Conservation (phyloP, 2,888 invertebrate species). For the Trachelus troglodyta region DNA sequence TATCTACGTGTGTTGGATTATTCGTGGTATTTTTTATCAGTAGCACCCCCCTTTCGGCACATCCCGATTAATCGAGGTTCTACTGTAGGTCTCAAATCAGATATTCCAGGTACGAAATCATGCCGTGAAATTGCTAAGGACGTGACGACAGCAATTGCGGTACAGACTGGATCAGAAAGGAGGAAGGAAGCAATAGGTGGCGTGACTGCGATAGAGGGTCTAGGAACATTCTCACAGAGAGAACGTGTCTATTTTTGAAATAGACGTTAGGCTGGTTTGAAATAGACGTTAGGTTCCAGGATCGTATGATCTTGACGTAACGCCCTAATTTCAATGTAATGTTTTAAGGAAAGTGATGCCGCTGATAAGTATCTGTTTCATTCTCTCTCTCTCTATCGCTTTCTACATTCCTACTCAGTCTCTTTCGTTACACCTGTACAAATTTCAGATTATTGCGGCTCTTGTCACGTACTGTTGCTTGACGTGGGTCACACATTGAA, state of each 20-base stretch:
- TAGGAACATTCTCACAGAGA: neutral
- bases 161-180: neutral
- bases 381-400: neutral
- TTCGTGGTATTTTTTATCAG: too few relatives aligned
- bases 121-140: neutral
- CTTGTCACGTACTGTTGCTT: neutral
- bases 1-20: too few relatives aligned
- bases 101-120: neutral
- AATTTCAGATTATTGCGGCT: neutral
- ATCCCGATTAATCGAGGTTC: too few relatives aligned
- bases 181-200: neutral
- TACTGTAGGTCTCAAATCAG: neutral
- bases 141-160: constrained; percentile 9
- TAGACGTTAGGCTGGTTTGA: neutral
- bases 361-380: neutral
- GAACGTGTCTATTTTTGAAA: neutral
- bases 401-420: neutral
- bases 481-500: neutral
- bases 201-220: constrained; percentile 16
- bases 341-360: neutral
- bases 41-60: too few relatives aligned
- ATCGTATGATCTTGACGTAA: constrained; percentile 14
- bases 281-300: neutral
- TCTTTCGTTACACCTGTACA: neutral
- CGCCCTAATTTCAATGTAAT: neutral